Evolutionary conservation across 2,888 invertebrate species (phyloP).

Genomic region (Tuta absoluta): DNA sequence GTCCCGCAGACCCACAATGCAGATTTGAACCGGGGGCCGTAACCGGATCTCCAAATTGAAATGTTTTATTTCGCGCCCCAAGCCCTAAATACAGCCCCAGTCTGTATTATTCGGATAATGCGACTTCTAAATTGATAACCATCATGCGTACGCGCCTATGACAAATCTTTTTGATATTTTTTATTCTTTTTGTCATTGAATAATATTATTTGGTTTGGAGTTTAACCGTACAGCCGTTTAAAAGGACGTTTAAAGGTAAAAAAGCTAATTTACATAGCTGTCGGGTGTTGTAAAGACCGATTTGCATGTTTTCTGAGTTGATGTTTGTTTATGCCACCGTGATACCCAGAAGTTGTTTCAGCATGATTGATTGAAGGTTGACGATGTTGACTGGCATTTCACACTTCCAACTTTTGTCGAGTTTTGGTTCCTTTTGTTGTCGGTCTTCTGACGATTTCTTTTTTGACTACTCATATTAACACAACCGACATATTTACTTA

Average conservation of each 20-base stretch:
- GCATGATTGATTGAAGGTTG: constrained; percentile 61
- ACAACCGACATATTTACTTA: background rate
- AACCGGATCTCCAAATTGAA: constrained; percentile 81
- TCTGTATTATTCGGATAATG: constrained; percentile 68
- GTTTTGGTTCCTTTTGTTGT: constrained; percentile 4
- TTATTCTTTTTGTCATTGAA: constrained; percentile 40
- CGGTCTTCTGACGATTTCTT: background rate
- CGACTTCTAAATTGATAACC: constrained; percentile 80
- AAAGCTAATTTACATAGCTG: constrained; percentile 59
- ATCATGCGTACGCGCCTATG: constrained; percentile 66
- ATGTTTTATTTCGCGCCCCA: constrained; percentile 77
- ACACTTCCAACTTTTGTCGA: constrained; percentile 50
- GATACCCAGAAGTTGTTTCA: constrained; percentile 60
- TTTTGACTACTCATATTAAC: too few relatives aligned
- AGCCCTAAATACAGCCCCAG: constrained; percentile 35
- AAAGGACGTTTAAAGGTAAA: constrained; percentile 40
- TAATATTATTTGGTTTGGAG: constrained; percentile 69
- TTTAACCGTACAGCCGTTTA: constrained; percentile 73
- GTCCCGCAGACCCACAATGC: constrained; percentile 76
- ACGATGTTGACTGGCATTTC: constrained; percentile 50
- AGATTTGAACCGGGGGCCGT: constrained; percentile 72
- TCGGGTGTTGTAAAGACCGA: constrained; percentile 44
- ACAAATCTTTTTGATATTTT: constrained; percentile 55
- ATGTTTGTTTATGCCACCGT: constrained; percentile 64
- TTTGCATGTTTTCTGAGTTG: constrained; percentile 58